These are phyloP conservation scores for Panthera leo DNA, from an alignment of 2,113 vertebrate species.

Conservation along the genomic window DNA sequence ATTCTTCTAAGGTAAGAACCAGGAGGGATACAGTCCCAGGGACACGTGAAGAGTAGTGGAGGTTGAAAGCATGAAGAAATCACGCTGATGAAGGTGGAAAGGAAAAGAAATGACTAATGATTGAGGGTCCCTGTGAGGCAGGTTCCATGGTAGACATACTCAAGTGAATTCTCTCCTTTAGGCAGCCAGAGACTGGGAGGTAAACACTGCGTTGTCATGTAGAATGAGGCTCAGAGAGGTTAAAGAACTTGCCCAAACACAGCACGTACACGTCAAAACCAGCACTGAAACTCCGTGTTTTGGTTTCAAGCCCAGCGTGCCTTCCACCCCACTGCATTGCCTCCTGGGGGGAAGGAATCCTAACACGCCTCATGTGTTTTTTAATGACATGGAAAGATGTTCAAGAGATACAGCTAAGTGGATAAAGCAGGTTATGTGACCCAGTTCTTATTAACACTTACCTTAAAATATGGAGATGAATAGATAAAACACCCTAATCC, in stretches of 20 bases:
- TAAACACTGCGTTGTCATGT: neutral
- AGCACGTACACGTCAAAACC: neutral
- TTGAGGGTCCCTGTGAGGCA: neutral
- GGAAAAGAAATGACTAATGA: neutral
- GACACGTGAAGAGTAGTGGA: neutral
- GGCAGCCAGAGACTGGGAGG: neutral
- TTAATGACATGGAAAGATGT: slow-evolving; percentile 47
- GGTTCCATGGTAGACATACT: neutral
- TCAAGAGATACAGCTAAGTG: slow-evolving; percentile 18
- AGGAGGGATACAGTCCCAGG: neutral
- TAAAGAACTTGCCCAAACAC: neutral
- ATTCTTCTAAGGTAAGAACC: neutral
- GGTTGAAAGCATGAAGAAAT: neutral
- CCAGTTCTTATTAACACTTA: neutral
- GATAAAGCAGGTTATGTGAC: neutral
- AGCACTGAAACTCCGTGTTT: neutral
- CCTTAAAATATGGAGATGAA: neutral
- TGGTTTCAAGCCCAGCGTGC: neutral
- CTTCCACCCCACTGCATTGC: neutral
- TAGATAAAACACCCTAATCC: neutral
- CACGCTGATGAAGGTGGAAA: neutral
- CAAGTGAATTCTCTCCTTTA: neutral
- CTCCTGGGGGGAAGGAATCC: neutral
- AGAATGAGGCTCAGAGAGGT: neutral
- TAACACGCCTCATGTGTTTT: slow-evolving; percentile 36